phyloP scores from a whole-genome alignment of 2,113 vertebrate species.

The Colossoma macropomum region DNA sequence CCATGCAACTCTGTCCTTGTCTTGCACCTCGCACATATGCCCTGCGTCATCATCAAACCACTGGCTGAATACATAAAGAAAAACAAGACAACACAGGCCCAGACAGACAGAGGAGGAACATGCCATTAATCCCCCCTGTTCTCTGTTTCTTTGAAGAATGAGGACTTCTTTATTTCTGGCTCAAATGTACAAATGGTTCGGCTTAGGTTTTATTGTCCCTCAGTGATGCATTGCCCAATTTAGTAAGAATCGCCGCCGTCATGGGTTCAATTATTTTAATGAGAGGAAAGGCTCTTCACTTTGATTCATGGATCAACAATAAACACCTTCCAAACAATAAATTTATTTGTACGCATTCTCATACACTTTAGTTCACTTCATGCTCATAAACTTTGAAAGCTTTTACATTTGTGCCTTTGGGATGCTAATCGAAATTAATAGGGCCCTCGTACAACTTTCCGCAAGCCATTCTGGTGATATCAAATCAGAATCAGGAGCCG shows the following conservation, averaged over 20 bases:
- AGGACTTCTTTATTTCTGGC: neutral
- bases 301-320: slow-evolving; percentile 40
- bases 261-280: slow-evolving; percentile 40
- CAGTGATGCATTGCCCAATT: slow-evolving; percentile 25
- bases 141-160: neutral
- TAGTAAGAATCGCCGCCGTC: slow-evolving; percentile 18
- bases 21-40: slow-evolving; percentile 59
- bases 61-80: slow-evolving; percentile 67
- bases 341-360: slow-evolving; percentile 37
- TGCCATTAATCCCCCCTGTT: slow-evolving; percentile 34
- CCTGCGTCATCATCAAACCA: slow-evolving; percentile 53
- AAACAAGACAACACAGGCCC: slow-evolving; percentile 63
- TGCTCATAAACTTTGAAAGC: slow-evolving; percentile 20
- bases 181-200: slow-evolving; percentile 21
- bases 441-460: slow-evolving; percentile 25
- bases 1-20: slow-evolving; percentile 68
- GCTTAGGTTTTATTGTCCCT: slow-evolving; percentile 29
- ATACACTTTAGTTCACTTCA: slow-evolving; percentile 18
- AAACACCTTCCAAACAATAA: slow-evolving; percentile 23
- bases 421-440: slow-evolving; percentile 35
- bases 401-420: slow-evolving; percentile 37
- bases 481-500: slow-evolving; percentile 47
- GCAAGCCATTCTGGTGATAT: slow-evolving; percentile 36
- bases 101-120: slow-evolving; percentile 45
- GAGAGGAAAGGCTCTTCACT: slow-evolving; percentile 24